phyloP scores from a whole-genome alignment of 2,888 invertebrate species.

The Nineta flava region DNA sequence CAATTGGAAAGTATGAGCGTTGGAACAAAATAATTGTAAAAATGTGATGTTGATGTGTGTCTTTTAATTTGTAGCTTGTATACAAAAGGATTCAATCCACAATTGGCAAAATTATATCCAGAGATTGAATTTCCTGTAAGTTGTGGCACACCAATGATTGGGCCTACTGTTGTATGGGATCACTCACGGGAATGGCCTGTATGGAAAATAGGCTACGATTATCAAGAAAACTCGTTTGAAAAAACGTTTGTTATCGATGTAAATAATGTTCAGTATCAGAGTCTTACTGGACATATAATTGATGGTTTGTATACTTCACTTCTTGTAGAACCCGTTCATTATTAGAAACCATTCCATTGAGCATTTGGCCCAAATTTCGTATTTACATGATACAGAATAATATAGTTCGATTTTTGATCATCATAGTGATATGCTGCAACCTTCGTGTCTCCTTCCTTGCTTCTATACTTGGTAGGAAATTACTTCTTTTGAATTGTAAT shows the following conservation, averaged over 20 bases:
- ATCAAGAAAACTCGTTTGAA: conserved; percentile 51
- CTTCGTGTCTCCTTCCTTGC: no score
- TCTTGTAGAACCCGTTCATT: not conserved
- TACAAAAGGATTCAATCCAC: conserved; percentile 57
- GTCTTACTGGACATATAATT: conserved; percentile 63
- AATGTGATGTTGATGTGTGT: not conserved
- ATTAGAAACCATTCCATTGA: no score
- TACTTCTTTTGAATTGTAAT: no score
- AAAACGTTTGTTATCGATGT: conserved; percentile 41
- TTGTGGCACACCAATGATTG: conserved; percentile 68
- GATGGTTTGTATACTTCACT: conserved; percentile 45
- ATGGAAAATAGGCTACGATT: conserved; percentile 47
- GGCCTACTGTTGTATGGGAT: conserved; percentile 74
- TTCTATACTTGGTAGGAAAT: no score
- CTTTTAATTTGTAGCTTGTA: conserved; percentile 43
- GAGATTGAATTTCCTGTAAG: conserved; percentile 67
- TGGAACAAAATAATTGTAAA: conserved; percentile 2
- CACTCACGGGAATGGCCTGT: conserved; percentile 64
- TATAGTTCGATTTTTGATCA: no score
- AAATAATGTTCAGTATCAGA: conserved; percentile 50
- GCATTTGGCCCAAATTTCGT: no score
- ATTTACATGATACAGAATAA: no score
- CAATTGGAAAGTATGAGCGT: conserved; percentile 42
- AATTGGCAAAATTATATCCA: conserved; percentile 62
- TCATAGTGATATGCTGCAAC: no score